These are phyloP conservation scores for Crotalus viridis DNA, from an alignment of 2,113 vertebrate genomes.

Conservation along the genomic window DNA sequence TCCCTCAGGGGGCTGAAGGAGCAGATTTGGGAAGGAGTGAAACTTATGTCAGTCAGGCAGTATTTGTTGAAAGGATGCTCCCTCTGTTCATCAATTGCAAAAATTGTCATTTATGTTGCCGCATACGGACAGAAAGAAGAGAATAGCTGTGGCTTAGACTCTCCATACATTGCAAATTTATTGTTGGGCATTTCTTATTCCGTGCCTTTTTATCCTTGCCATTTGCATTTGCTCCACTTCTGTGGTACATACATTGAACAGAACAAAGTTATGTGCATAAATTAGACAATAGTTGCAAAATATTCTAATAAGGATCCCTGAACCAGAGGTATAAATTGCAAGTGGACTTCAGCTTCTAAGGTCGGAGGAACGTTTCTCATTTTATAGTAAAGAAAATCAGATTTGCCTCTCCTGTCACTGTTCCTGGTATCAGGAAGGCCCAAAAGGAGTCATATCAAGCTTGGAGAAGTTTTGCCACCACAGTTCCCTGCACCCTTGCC, in stretches of 20 bases:
- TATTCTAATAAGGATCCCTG: too few species aligned
- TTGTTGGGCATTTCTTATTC: background rate
- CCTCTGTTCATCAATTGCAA: background rate
- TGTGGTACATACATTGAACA: too few species aligned
- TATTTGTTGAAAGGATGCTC: background rate
- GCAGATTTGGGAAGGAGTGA: background rate
- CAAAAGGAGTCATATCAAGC: too few species aligned
- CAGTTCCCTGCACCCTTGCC: background rate
- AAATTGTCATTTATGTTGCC: background rate
- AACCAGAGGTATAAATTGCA: too few species aligned
- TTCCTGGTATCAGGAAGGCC: too few species aligned
- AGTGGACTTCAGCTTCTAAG: too few species aligned
- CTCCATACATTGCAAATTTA: background rate
- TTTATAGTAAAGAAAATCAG: too few species aligned
- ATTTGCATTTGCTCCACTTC: background rate
- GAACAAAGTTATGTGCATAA: too few species aligned
- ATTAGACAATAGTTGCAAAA: too few species aligned
- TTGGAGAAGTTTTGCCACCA: too few species aligned
- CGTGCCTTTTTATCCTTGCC: background rate
- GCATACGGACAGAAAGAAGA: background rate
- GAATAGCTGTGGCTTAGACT: background rate
- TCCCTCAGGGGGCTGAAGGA: background rate
- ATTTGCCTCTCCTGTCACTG: too few species aligned
- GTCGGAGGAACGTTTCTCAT: too few species aligned
- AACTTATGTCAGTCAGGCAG: background rate